Evolutionary conservation across 2,797 vertebrate genomes (phyloP).

Genomic region (Crax fasciolata): DNA sequence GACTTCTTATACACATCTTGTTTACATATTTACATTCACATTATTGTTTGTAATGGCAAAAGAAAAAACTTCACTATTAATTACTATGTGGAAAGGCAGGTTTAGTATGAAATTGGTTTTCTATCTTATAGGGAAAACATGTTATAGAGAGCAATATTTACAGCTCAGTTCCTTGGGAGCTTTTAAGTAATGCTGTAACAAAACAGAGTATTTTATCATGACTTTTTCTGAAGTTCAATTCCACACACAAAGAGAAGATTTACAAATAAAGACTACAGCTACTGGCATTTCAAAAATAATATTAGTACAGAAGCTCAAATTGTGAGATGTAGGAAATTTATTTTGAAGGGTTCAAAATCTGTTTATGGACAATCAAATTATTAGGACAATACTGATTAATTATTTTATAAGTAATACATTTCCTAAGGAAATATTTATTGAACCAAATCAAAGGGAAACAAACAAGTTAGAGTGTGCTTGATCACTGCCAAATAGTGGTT

Average conservation of each 20-base stretch:
- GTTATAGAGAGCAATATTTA: neutral
- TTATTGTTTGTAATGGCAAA: neutral
- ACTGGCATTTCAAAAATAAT: neutral
- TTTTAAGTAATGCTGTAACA: slow-evolving; percentile 1
- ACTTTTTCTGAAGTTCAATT: slow-evolving; percentile 20
- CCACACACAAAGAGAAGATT: neutral
- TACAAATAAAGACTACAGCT: neutral
- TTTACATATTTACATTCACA: neutral
- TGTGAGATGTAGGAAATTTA: neutral
- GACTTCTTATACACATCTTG: neutral
- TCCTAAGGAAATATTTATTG: neutral
- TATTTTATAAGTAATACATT: neutral
- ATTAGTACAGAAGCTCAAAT: neutral
- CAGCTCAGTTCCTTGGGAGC: neutral
- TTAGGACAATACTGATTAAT: neutral
- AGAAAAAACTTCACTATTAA: neutral
- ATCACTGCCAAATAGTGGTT: neutral
- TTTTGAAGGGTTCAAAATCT: neutral
- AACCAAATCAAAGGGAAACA: neutral
- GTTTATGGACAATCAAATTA: neutral
- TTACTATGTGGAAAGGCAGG: neutral
- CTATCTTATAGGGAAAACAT: neutral
- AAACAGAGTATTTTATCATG: neutral
- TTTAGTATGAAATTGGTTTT: neutral
- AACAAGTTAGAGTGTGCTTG: neutral